These are phyloP conservation scores for Oryzaephilus surinamensis DNA, from an alignment of 1,140 invertebrate species.

Conservation along the genomic window DNA sequence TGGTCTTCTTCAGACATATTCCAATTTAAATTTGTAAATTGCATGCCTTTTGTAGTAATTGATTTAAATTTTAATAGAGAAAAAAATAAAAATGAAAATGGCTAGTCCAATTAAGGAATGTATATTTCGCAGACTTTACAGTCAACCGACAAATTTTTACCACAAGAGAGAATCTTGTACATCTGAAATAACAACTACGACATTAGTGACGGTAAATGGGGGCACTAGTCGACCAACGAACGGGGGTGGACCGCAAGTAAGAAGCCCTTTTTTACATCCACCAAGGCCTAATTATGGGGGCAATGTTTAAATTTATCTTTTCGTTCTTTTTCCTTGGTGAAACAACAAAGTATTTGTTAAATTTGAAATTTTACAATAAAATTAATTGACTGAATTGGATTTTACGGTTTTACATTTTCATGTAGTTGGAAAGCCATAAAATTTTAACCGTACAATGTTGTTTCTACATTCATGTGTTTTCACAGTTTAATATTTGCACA, in stretches of 20 bases:
- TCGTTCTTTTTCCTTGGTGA: too few relatives aligned
- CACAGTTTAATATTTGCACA: not conserved
- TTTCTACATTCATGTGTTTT: not conserved
- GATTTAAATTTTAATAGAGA: too few relatives aligned
- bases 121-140: conserved; percentile 52
- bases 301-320: conserved; percentile 19
- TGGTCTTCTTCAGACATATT: too few relatives aligned
- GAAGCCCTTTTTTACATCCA: conserved; percentile 28
- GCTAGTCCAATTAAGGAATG: too few relatives aligned
- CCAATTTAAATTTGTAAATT: too few relatives aligned
- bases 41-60: too few relatives aligned
- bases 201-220: conserved; percentile 41
- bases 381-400: not conserved
- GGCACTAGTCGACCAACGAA: conserved; percentile 16
- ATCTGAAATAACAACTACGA: conserved; percentile 58
- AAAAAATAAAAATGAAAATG: too few relatives aligned
- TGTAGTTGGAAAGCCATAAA: not conserved
- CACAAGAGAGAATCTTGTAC: conserved; percentile 56
- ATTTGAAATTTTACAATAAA: too few relatives aligned
- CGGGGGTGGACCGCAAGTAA: conserved; percentile 10
- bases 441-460: too few relatives aligned
- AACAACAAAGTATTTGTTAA: too few relatives aligned
- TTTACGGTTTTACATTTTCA: not conserved
- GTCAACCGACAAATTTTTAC: conserved; percentile 45
- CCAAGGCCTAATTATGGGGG: conserved; percentile 23